These are phyloP conservation scores for Oncorhynchus kisutch DNA, from an alignment of 2,113 vertebrate species.

Conservation along the genomic window DNA sequence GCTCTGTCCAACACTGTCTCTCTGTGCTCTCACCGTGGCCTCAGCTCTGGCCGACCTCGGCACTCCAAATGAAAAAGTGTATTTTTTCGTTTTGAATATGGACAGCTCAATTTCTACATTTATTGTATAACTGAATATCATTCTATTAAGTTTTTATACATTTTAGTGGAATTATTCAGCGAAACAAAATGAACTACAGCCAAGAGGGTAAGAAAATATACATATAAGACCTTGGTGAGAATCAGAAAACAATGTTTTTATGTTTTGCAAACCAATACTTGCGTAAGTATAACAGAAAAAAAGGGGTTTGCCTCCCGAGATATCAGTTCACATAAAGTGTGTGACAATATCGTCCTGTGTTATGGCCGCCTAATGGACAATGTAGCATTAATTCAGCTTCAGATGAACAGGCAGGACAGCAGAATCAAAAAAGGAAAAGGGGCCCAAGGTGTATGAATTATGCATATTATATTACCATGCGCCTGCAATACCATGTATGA, in stretches of 20 bases:
- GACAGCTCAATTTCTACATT: not conserved
- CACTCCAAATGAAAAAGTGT: constrained; percentile 13
- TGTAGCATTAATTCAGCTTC: constrained; percentile 82
- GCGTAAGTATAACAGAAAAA: constrained; percentile 38
- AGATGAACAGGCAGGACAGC: constrained; percentile 85
- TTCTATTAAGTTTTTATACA: not conserved
- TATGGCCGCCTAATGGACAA: constrained; percentile 78
- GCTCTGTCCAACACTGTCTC: constrained; percentile 57
- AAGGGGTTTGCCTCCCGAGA: constrained; percentile 57
- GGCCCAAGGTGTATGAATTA: constrained; percentile 87
- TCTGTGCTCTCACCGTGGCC: constrained; percentile 54
- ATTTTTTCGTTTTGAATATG: constrained; percentile 2
- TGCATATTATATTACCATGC: constrained; percentile 86
- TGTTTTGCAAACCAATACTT: constrained; percentile 59
- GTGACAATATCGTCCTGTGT: constrained; percentile 72
- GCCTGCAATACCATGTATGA: constrained; percentile 71
- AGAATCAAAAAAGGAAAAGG: constrained; percentile 79
- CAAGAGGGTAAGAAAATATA: constrained; percentile 14
- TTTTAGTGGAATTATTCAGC: constrained; percentile 38
- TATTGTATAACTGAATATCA: not conserved
- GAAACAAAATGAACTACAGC: constrained; percentile 14
- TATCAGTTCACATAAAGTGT: constrained; percentile 70
- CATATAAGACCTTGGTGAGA: constrained; percentile 37
- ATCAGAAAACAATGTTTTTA: constrained; percentile 18
- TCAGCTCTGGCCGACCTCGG: constrained; percentile 58